Percentiles rank a stretch among this genome's conserved stretches.
phyloP scores from a whole-genome alignment of 2,888 invertebrate genomes.

The Eristalis arbustorum region DNA sequence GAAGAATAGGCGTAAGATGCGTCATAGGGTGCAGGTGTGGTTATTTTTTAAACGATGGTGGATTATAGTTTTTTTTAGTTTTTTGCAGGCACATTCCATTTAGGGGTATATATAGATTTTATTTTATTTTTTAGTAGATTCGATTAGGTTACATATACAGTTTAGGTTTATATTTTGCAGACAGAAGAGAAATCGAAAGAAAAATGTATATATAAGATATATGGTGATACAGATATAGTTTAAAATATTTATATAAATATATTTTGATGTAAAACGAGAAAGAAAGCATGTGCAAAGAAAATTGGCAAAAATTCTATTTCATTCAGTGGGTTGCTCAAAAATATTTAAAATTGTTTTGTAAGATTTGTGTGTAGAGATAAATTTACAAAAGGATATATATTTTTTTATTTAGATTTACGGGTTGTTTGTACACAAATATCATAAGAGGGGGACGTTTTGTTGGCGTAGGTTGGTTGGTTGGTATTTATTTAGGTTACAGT shows the following conservation, averaged over 20 bases:
- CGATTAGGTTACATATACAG: slow-evolving; percentile 16
- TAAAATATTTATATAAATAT: neutral
- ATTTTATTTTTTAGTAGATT: slow-evolving; percentile 17
- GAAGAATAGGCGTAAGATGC: slow-evolving; percentile 33
- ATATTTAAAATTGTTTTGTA: neutral
- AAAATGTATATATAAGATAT: slow-evolving; percentile 25
- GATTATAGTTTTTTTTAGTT: slow-evolving; percentile 17
- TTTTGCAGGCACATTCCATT: slow-evolving; percentile 51
- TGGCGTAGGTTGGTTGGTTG: slow-evolving; percentile 12
- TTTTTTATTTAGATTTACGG: slow-evolving; percentile 6
- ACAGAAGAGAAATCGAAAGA: slow-evolving; percentile 50
- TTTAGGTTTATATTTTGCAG: slow-evolving; percentile 16
- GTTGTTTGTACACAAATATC: slow-evolving; percentile 6
- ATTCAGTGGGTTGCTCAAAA: slow-evolving; percentile 50
- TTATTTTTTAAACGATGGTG: slow-evolving; percentile 9
- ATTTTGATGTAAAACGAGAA: neutral
- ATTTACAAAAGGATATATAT: neutral
- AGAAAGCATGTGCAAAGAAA: slow-evolving; percentile 43
- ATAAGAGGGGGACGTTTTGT: neutral
- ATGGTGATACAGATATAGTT: slow-evolving; percentile 10
- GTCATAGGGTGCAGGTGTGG: slow-evolving; percentile 47
- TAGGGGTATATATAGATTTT: slow-evolving; percentile 19
- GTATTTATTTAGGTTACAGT: slow-evolving; percentile 9
- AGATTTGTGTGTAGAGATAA: neutral
- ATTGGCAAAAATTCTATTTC: slow-evolving; percentile 45